A percentile compares a stretch with the other conserved stretches of the same genome.
These are phyloP conservation scores for Harpagoxenus sublaevis DNA, from an alignment of 2,888 invertebrate genomes.

Conservation along the genomic window DNA sequence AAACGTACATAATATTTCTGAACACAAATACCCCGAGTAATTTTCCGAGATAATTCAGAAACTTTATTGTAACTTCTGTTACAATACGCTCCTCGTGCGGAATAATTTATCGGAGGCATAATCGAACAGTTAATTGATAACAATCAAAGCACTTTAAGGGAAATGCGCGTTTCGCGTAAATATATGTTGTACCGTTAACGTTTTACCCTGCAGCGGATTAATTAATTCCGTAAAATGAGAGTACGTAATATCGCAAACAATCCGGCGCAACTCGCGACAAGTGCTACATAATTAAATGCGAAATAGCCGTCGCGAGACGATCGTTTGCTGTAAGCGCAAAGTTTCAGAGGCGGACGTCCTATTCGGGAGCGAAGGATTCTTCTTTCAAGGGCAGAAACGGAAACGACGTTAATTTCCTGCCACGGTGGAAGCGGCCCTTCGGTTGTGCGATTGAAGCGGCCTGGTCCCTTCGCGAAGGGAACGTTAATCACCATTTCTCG, in stretches of 20 bases:
- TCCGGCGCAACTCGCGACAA: not conserved
- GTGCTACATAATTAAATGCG: slow-evolving; percentile 15
- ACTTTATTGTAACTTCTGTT: not conserved
- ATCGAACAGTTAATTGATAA: slow-evolving; percentile 8
- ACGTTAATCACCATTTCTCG: not conserved
- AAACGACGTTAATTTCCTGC: slow-evolving; percentile 23
- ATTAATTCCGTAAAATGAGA: slow-evolving; percentile 26
- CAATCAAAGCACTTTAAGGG: slow-evolving; percentile 19
- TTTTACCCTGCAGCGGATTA: not conserved
- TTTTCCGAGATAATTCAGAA: not conserved
- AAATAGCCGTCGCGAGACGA: slow-evolving; percentile 1
- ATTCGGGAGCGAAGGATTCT: not conserved
- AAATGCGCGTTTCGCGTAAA: not conserved
- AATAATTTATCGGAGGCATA: slow-evolving; percentile 21
- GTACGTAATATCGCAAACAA: slow-evolving; percentile 10
- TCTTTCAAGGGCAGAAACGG: not conserved
- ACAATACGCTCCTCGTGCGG: not conserved
- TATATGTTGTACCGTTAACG: not conserved
- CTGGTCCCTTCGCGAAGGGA: not conserved
- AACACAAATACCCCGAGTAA: not conserved
- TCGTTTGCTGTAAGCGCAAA: not conserved
- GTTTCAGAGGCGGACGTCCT: not conserved
- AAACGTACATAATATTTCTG: not conserved
- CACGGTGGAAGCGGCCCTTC: not conserved
- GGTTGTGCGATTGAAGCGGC: not conserved